Conservation (phyloP, 2,888 invertebrate genomes). For the Incurvaria masculella region DNA sequence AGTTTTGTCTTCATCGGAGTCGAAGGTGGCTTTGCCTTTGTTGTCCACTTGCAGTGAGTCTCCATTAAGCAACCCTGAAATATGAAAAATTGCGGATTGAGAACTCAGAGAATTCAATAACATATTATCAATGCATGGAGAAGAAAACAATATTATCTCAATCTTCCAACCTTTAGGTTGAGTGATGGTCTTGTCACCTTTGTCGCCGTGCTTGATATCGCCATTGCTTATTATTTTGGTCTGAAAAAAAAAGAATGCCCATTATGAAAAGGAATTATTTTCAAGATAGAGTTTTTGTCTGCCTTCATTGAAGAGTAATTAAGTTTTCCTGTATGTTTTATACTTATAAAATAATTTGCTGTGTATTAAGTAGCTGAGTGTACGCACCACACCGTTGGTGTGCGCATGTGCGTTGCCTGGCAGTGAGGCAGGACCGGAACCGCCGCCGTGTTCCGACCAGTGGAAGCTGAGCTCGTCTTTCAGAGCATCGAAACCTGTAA, state of each 20-base stretch:
- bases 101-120: neutral
- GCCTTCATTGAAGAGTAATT: too few species aligned
- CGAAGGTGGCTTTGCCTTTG: conserved; percentile 52
- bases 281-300: too few species aligned
- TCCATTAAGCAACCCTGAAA: conserved; percentile 41
- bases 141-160: neutral
- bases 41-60: conserved; percentile 45
- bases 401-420: conserved; percentile 29
- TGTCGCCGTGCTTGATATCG: conserved; percentile 30
- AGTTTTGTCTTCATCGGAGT: conserved; percentile 55
- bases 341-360: too few species aligned
- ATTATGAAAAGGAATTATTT: too few species aligned
- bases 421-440: conserved; percentile 53
- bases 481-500: conserved; percentile 63
- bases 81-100: conserved; percentile 7
- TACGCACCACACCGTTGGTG: conserved; percentile 40
- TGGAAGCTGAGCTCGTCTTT: conserved; percentile 74
- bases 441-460: conserved; percentile 67
- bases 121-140: neutral
- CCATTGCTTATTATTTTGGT: conserved; percentile 43
- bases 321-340: too few species aligned
- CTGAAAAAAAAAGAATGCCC: conserved; percentile 22
- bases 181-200: conserved; percentile 24
- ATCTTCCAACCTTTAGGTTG: neutral
- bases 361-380: too few species aligned